Conservation (phyloP, 2,797 vertebrate species). For the Spondyliosoma cantharus region DNA sequence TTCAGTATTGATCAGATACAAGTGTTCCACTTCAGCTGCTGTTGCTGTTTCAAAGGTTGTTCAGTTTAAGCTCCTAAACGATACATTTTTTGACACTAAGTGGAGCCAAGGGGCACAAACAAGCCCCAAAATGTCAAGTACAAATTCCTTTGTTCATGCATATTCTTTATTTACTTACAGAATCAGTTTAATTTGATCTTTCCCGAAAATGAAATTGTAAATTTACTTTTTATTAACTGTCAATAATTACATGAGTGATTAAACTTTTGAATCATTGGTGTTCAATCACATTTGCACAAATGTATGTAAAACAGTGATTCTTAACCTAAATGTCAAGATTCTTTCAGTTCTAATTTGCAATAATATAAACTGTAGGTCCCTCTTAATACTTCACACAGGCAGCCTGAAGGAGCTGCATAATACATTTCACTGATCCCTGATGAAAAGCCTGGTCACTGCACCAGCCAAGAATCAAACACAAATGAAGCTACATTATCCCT, state of each 20-base stretch:
- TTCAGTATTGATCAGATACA: conserved; percentile 40
- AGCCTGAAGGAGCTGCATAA: background rate
- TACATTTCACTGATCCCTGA: conserved; percentile 4
- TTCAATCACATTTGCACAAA: conserved; percentile 7
- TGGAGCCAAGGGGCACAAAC: background rate
- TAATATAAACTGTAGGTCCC: background rate
- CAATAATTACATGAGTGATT: background rate
- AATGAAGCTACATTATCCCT: conserved; percentile 10
- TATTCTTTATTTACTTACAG: background rate
- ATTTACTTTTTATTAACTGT: background rate
- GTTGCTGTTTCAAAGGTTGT: background rate
- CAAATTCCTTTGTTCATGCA: background rate
- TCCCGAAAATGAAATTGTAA: background rate
- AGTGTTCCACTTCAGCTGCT: conserved; percentile 1
- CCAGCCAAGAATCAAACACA: conserved; percentile 20
- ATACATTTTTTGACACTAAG: background rate
- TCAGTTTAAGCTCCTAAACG: background rate
- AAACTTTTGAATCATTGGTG: background rate
- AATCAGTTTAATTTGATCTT: background rate
- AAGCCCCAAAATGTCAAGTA: background rate
- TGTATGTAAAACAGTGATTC: background rate
- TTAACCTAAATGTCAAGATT: background rate
- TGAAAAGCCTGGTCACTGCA: conserved; percentile 10
- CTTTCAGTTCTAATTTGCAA: background rate
- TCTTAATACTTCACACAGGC: conserved; percentile 4